Percentiles rank a stretch among this genome's conserved stretches.
Conservation (phyloP, 2,888 invertebrate genomes). For the Lucinisca nassula region DNA sequence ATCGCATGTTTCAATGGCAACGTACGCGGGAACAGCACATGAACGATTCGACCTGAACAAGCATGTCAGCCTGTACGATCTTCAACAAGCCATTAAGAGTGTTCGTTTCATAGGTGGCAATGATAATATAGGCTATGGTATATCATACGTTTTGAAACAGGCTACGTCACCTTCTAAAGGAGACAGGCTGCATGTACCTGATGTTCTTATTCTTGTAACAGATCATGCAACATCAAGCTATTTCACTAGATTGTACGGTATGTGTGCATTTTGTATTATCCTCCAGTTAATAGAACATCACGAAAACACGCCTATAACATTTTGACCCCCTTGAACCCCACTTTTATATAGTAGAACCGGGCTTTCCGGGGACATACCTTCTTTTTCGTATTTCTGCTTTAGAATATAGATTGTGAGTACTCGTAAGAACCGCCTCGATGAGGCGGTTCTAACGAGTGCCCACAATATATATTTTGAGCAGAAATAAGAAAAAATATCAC, state of each 20-base stretch:
- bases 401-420: too few species aligned
- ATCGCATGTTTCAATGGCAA: constrained; percentile 34
- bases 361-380: too few species aligned
- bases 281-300: too few species aligned
- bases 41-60: constrained; percentile 16
- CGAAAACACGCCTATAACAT: too few species aligned
- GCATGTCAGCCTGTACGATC: background rate
- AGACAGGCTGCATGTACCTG: constrained; percentile 16
- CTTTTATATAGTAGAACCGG: too few species aligned
- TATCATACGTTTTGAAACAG: constrained; percentile 2
- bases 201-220: constrained; percentile 21
- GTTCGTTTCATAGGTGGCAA: constrained; percentile 15
- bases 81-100: background rate
- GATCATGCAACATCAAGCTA: background rate
- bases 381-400: too few species aligned
- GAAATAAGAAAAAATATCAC: too few species aligned
- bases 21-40: background rate
- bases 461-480: too few species aligned
- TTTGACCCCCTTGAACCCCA: too few species aligned
- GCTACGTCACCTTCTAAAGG: background rate
- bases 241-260: background rate
- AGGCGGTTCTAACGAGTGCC: too few species aligned
- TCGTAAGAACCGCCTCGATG: too few species aligned
- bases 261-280: too few species aligned
- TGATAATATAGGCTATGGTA: constrained; percentile 2